Percentiles rank a stretch among this genome's conserved stretches.
Evolutionary conservation across 2,888 invertebrate genomes (phyloP).

Genomic region (Volucella inflata): DNA sequence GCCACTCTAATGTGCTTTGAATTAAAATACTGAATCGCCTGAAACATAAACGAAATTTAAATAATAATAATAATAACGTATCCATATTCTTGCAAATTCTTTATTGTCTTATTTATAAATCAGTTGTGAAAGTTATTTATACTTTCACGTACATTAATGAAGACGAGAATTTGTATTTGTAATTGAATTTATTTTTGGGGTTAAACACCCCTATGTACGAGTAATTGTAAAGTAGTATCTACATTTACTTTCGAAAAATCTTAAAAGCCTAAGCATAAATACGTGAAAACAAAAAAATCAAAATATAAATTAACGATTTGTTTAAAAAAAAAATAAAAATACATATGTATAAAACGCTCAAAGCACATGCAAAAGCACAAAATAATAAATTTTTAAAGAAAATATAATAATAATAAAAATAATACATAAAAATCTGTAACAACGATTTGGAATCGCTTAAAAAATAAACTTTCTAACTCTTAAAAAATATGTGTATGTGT

Average conservation of each 20-base stretch:
- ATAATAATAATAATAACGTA: not conserved
- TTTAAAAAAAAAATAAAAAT: slow-evolving; percentile 35
- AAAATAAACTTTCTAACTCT: slow-evolving; percentile 24
- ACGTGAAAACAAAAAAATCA: slow-evolving; percentile 44
- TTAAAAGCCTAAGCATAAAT: slow-evolving; percentile 47
- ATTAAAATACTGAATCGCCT: too few relatives aligned
- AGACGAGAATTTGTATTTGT: slow-evolving; percentile 31
- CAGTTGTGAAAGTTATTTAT: slow-evolving; percentile 37
- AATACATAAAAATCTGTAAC: slow-evolving; percentile 9
- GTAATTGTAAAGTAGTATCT: slow-evolving; percentile 14
- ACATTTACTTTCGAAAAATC: slow-evolving; percentile 22
- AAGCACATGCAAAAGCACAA: slow-evolving; percentile 67
- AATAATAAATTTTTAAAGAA: slow-evolving; percentile 26
- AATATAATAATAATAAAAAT: slow-evolving; percentile 25
- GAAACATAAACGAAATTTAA: too few relatives aligned
- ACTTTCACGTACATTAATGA: slow-evolving; percentile 1
- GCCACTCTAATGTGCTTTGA: too few relatives aligned
- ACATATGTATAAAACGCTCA: slow-evolving; percentile 16
- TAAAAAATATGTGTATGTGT: slow-evolving; percentile 26
- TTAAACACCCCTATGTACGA: slow-evolving; percentile 15
- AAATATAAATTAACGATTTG: slow-evolving; percentile 22
- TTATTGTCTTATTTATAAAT: slow-evolving; percentile 50
- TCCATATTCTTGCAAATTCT: slow-evolving; percentile 31
- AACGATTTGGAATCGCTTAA: slow-evolving; percentile 56
- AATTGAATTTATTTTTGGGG: slow-evolving; percentile 25